Percentiles rank a stretch among this genome's conserved stretches.
Conservation (phyloP, 2,888 invertebrate species). For the Tethea ocularis region DNA sequence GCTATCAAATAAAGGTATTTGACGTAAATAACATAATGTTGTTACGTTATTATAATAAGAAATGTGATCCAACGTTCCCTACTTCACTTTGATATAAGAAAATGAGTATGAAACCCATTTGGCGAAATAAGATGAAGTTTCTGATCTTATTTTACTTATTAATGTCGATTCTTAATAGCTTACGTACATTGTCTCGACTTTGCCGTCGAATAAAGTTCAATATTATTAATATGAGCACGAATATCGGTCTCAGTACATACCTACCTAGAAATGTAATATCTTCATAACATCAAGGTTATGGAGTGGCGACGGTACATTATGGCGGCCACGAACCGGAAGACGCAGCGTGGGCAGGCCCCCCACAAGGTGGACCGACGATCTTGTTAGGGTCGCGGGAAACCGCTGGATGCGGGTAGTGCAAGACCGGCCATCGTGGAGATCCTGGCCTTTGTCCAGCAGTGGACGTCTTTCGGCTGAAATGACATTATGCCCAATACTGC, state of each 20-base stretch:
- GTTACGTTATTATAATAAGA: background rate
- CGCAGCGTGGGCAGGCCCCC: too few relatives aligned
- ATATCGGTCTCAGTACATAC: background rate
- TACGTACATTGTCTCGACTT: background rate
- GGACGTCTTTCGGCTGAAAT: too few relatives aligned
- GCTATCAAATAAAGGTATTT: background rate
- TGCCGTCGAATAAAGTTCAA: background rate
- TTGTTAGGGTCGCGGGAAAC: too few relatives aligned
- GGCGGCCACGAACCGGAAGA: too few relatives aligned
- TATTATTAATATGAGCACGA: background rate
- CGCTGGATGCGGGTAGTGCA: too few relatives aligned
- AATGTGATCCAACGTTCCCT: background rate
- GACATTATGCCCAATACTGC: too few relatives aligned
- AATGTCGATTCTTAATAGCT: background rate
- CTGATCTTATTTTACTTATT: background rate
- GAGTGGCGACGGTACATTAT: too few relatives aligned
- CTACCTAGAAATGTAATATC: too few relatives aligned
- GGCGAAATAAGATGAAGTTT: background rate
- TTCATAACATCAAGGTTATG: too few relatives aligned
- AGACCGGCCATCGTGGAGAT: too few relatives aligned
- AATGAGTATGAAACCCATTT: background rate
- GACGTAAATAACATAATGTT: background rate
- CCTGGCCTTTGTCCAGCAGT: too few relatives aligned
- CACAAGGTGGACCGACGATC: too few relatives aligned
- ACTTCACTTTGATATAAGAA: background rate